Percentiles rank a stretch among this genome's conserved stretches.
phyloP scores from a whole-genome alignment of 1,140 invertebrate genomes.

The Drosophila pseudoobscura region DNA sequence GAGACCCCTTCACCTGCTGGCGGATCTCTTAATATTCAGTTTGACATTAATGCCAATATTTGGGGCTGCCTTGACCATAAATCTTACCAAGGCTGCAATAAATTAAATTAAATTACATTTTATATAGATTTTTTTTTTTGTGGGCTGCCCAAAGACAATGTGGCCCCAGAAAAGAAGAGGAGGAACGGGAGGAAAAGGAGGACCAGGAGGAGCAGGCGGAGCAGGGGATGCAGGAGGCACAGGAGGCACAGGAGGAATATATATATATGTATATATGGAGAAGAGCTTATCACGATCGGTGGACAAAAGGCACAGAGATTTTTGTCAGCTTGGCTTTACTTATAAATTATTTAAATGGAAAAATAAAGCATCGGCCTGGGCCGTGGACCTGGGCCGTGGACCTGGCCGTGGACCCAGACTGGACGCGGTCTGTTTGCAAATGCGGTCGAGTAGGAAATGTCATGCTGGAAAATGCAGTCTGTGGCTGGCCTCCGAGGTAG shows the following conservation, averaged over 20 bases:
- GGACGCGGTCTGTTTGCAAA: constrained; percentile 79
- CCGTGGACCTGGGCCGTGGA: constrained; percentile 41
- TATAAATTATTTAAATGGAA: constrained; percentile 79
- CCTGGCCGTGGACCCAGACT: constrained; percentile 5
- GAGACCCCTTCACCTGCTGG: constrained; percentile 13
- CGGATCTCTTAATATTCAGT: constrained; percentile 45
- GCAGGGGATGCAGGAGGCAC: too few relatives aligned
- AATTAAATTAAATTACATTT: constrained; percentile 73
- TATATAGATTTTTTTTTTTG: constrained; percentile 33
- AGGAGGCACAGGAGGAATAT: neutral
- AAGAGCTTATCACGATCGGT: constrained; percentile 71
- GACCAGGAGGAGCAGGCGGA: too few relatives aligned
- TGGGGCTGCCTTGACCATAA: constrained; percentile 51
- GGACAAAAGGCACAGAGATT: constrained; percentile 69
- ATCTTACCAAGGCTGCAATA: constrained; percentile 58
- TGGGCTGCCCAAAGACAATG: constrained; percentile 50
- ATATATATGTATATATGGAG: constrained; percentile 1
- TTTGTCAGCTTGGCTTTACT: constrained; percentile 48
- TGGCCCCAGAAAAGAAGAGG: constrained; percentile 1
- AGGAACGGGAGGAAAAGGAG: too few relatives aligned
- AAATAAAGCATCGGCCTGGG: constrained; percentile 60
- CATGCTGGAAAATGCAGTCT: constrained; percentile 65
- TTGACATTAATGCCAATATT: constrained; percentile 68
- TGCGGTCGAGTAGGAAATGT: constrained; percentile 74
- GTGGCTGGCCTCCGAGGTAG: constrained; percentile 42